Evolutionary conservation across 2,888 invertebrate genomes (phyloP).

Genomic region (Euphydryas editha): DNA sequence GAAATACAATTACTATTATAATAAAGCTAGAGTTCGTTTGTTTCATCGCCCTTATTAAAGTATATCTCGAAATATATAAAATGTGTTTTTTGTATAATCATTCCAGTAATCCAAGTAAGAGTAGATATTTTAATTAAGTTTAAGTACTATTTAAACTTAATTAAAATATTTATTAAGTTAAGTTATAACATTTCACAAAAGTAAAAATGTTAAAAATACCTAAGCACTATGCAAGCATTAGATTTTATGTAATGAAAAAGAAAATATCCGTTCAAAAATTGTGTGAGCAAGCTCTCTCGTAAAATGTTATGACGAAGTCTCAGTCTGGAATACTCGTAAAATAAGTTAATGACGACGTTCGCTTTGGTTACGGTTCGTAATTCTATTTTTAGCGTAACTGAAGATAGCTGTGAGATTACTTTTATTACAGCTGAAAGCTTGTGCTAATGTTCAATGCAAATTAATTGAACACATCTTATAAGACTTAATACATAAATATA

Average conservation of each 20-base stretch:
- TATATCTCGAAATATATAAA: no score
- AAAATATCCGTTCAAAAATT: slow-evolving; percentile 30
- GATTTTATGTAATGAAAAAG: slow-evolving; percentile 1
- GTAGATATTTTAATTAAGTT: no score
- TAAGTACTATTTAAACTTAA: no score
- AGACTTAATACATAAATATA: no score
- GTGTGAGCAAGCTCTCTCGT: slow-evolving; percentile 18
- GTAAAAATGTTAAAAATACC: background rate
- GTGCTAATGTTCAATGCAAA: background rate
- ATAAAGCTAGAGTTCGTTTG: no score
- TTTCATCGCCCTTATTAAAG: no score
- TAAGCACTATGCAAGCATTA: background rate
- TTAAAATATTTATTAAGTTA: no score
- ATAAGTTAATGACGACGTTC: slow-evolving; percentile 42
- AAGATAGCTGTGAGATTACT: slow-evolving; percentile 29
- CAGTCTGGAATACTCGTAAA: slow-evolving; percentile 42
- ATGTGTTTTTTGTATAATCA: no score
- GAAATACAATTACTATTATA: no score
- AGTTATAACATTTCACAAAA: no score
- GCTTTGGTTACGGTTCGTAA: slow-evolving; percentile 36
- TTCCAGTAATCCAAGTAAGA: no score
- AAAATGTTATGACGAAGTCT: slow-evolving; percentile 31
- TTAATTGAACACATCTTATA: background rate
- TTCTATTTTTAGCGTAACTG: slow-evolving; percentile 43
- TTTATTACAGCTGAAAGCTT: slow-evolving; percentile 13